Evolutionary conservation across 2,888 invertebrate genomes (phyloP).

Genomic region (Catocala fraxini): DNA sequence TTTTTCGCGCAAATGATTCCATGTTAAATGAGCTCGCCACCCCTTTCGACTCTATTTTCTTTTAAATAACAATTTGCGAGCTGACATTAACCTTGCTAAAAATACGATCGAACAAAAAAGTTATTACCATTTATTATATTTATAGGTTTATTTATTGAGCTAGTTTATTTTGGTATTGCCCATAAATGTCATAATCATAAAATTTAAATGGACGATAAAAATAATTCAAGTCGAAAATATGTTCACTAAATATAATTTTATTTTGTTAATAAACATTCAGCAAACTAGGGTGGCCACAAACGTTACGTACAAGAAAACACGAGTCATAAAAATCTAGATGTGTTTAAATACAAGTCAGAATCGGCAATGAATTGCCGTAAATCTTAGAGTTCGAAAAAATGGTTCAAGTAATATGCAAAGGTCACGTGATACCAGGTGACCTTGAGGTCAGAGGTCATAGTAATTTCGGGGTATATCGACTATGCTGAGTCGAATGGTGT

Average conservation of each 20-base stretch:
- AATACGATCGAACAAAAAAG: constrained; percentile 39
- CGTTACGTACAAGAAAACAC: constrained; percentile 18
- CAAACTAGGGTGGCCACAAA: constrained; percentile 32
- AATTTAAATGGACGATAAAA: constrained; percentile 54
- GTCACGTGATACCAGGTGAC: too few relatives aligned
- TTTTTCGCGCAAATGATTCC: constrained; percentile 35
- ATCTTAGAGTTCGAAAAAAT: too few relatives aligned
- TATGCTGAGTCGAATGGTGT: too few relatives aligned
- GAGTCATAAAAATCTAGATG: constrained; percentile 25
- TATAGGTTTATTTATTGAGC: constrained; percentile 52
- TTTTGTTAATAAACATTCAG: constrained; percentile 29
- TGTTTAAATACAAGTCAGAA: too few relatives aligned
- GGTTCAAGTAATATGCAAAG: too few relatives aligned
- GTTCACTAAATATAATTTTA: constrained; percentile 32
- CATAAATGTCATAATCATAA: constrained; percentile 58
- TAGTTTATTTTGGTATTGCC: constrained; percentile 37
- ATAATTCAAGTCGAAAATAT: constrained; percentile 44
- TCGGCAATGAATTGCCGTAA: too few relatives aligned
- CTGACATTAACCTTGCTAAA: constrained; percentile 37
- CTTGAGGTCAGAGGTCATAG: too few relatives aligned
- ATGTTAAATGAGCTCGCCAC: constrained; percentile 32
- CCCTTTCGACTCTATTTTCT: constrained; percentile 29
- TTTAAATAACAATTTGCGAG: constrained; percentile 14
- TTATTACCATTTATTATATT: constrained; percentile 47
- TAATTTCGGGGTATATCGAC: too few relatives aligned